Percentiles rank a stretch among this genome's conserved stretches.
Conservation (phyloP, 2,797 vertebrate genomes). For the Cyclopterus lumpus region DNA sequence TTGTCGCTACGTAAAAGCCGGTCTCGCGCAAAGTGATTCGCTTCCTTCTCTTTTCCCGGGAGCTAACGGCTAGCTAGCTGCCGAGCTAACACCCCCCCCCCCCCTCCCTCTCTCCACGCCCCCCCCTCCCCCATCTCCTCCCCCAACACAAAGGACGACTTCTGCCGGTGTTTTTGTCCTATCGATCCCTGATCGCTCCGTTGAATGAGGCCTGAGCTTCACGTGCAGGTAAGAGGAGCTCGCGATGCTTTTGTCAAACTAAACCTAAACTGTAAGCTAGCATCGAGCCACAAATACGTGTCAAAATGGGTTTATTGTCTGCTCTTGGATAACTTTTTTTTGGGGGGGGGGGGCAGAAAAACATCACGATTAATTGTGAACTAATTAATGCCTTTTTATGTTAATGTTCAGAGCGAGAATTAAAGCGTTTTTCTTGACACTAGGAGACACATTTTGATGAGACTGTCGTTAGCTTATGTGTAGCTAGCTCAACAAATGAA, state of each 20-base stretch:
- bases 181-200: constrained; percentile 33
- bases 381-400: neutral
- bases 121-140: too few relatives aligned
- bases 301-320: too few relatives aligned
- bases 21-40: constrained; percentile 57
- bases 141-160: constrained; percentile 69
- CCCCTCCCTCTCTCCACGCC: neutral
- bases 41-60: constrained; percentile 54
- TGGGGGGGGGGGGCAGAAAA: too few relatives aligned
- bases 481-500: neutral
- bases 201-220: constrained; percentile 76
- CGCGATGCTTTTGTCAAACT: neutral
- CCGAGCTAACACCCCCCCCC: constrained; percentile 63
- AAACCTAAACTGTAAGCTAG: too few relatives aligned
- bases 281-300: too few relatives aligned
- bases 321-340: too few relatives aligned
- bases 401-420: too few relatives aligned
- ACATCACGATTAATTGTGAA: neutral
- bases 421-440: neutral
- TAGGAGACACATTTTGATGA: constrained; percentile 18
- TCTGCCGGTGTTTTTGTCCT: constrained; percentile 22
- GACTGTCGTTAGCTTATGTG: constrained; percentile 19
- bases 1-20: constrained; percentile 56
- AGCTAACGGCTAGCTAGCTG: constrained; percentile 75
- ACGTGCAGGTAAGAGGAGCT: constrained; percentile 71